Percentiles rank a stretch among this genome's conserved stretches.
phyloP scores from a whole-genome alignment of 2,113 vertebrate species.

The Tyto alba region DNA sequence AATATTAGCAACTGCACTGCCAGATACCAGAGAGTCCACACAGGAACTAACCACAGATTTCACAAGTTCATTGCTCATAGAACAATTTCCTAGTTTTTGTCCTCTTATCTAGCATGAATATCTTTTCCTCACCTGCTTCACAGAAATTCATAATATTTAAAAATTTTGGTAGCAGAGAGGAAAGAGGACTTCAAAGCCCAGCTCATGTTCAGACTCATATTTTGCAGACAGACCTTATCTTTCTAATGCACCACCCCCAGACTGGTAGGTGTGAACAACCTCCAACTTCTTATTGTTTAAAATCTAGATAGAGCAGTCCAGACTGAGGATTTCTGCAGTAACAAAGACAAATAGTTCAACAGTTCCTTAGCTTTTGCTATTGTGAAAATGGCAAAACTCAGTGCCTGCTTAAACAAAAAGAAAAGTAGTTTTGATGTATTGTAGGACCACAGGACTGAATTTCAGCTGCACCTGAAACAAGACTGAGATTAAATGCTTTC shows the following conservation, averaged over 20 bases:
- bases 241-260: background rate
- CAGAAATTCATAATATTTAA: background rate
- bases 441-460: background rate
- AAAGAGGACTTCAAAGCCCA: conserved; percentile 18
- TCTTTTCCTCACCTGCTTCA: background rate
- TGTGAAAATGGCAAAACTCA: background rate
- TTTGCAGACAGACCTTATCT: conserved; percentile 17
- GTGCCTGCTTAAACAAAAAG: background rate
- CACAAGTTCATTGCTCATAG: background rate
- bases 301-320: background rate
- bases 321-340: background rate
- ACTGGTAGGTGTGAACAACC: background rate
- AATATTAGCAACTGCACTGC: background rate
- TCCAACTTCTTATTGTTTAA: background rate
- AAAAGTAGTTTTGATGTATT: background rate
- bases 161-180: background rate
- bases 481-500: background rate
- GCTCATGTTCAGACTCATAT: background rate
- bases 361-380: background rate
- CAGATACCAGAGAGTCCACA: background rate
- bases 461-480: background rate
- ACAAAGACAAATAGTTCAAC: background rate
- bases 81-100: background rate
- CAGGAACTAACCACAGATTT: background rate
- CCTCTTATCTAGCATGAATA: background rate